These are phyloP conservation scores for Meghimatium bilineatum DNA, from an alignment of 2,888 invertebrate species.

Conservation along the genomic window DNA sequence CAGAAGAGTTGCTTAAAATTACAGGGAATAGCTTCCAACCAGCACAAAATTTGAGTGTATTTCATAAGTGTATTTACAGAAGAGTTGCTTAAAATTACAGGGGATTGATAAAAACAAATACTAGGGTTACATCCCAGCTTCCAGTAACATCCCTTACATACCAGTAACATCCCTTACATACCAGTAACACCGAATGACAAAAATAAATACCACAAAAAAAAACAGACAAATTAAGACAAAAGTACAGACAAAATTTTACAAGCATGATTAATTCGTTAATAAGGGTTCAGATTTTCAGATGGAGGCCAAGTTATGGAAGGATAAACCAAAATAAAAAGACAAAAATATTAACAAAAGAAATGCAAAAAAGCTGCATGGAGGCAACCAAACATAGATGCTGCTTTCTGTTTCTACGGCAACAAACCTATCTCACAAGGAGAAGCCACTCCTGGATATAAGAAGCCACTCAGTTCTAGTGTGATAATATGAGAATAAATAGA, in stretches of 20 bases:
- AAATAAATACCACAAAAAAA: background rate
- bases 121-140: too few relatives aligned
- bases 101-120: too few relatives aligned
- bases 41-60: too few relatives aligned
- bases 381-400: background rate
- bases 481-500: background rate
- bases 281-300: background rate
- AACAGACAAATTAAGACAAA: background rate
- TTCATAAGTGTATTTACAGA: too few relatives aligned
- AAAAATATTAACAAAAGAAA: background rate
- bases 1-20: too few relatives aligned
- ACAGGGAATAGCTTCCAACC: too few relatives aligned
- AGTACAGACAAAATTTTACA: background rate
- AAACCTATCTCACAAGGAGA: slow-evolving; percentile 9
- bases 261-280: background rate
- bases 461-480: slow-evolving; percentile 11
- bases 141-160: too few relatives aligned
- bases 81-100: too few relatives aligned
- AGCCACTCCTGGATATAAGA: slow-evolving; percentile 6
- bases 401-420: slow-evolving; percentile 1
- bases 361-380: background rate
- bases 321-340: background rate
- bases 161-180: too few relatives aligned
- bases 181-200: background rate
- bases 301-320: background rate